Evolutionary conservation across 2,888 invertebrate genomes (phyloP), one percentile per base, ranked within the genome.

Genomic region (Nymphalis polychloros): DNA sequence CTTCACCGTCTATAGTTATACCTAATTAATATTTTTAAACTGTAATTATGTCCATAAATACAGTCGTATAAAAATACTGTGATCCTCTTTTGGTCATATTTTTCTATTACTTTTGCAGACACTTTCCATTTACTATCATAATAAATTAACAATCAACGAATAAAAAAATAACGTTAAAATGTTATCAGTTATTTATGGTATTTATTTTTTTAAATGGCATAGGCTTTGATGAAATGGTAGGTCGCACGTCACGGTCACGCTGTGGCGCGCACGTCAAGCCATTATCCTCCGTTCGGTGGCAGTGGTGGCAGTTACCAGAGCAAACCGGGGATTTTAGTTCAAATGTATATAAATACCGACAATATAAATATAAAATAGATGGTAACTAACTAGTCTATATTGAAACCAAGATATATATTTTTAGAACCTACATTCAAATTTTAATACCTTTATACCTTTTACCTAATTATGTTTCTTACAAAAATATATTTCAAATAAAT

Each of bases 201-300:
- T 41, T 41, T 41, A 13, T 41, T 41, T 41, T 13, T 13, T 13
- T 13, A 13, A 13, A 41, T 31, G 41, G 41, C 41, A 55, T 55
- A 7, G 17, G 53, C 17, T 55, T 55, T 55, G n/a, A 50, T 69
- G 48, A 48, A 60, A 46, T 63, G 64, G 68, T 64, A 68, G 72
- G 70, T 68, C 66, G 79, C 78, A 76, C 75, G 78, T 76, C 69
- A 79, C 80, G 78, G 82, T 84, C 83, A 84, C 82, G 87, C 77
- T 79, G 74, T 74, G 69, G 72, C 77, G 80, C 81, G 75, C 80
- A 76, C 81, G 79, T 77, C 78, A 76, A 73, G 72, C 80, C 76
- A 86, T 88, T 88, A 87, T 86, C 81, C 87, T 84, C 88, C 87
- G 88, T 85, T 88, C 48, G 59, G 52, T 20, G 66, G 31, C 16